These are phyloP conservation scores for Cygnus buccinator DNA, from an alignment of 2,113 vertebrate species.

Conservation along the genomic window DNA sequence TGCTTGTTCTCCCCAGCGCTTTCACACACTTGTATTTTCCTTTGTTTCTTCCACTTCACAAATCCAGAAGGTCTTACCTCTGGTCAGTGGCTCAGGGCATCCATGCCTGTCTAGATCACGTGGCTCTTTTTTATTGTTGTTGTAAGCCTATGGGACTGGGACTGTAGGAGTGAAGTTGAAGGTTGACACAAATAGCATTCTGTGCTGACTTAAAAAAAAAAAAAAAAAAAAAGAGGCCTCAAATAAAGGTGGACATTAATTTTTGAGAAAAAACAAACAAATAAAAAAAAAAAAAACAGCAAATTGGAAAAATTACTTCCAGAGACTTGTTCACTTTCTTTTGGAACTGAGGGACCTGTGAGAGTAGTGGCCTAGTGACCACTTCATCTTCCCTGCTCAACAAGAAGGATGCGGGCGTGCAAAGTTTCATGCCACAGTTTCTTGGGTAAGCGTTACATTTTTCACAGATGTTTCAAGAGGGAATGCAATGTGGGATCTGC, in stretches of 20 bases:
- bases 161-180: neutral
- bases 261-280: neutral
- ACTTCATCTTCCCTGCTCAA: neutral
- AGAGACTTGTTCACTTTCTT: neutral
- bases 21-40: rapidly evolving
- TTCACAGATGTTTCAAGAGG: neutral
- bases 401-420: neutral
- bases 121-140: neutral
- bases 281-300: too few species aligned
- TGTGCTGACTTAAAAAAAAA: neutral
- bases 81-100: neutral
- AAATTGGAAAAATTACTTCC: neutral
- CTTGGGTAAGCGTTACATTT: neutral
- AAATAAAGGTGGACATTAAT: neutral
- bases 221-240: neutral
- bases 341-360: neutral
- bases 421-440: neutral
- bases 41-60: neutral
- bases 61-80: neutral
- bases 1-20: neutral
- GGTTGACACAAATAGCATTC: neutral
- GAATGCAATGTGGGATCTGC: neutral
- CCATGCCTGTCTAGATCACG: neutral
- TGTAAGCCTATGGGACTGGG: neutral
- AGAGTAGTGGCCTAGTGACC: neutral